phyloP scores from a whole-genome alignment of 2,797 vertebrate genomes.

The Caiman crocodilus region DNA sequence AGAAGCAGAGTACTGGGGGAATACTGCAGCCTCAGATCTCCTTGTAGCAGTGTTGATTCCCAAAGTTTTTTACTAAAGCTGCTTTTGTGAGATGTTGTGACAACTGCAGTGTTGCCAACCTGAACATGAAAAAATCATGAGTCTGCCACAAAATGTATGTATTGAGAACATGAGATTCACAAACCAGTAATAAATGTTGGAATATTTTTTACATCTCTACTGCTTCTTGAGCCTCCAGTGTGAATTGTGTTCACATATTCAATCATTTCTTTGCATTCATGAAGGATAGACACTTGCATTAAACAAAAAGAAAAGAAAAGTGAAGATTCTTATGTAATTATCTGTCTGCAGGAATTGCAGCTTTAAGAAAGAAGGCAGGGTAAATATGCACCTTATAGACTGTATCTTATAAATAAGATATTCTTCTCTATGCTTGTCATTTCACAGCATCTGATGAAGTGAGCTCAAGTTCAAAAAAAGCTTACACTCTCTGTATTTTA shows the following conservation, averaged over 20 bases:
- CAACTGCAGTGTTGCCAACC: fast-evolving
- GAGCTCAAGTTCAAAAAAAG: no score
- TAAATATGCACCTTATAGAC: no score
- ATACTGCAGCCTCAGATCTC: fast-evolving
- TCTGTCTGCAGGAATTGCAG: not conserved
- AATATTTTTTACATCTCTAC: not conserved
- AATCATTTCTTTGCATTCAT: fast-evolving
- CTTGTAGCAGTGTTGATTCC: not conserved
- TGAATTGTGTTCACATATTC: fast-evolving
- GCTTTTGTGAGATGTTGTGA: not conserved
- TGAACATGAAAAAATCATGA: not conserved
- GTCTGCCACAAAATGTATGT: not conserved
- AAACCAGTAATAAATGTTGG: fast-evolving
- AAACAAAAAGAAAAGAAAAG: fast-evolving
- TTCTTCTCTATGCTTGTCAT: no score
- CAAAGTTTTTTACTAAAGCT: not conserved
- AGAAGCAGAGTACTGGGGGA: not conserved
- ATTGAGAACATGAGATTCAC: not conserved
- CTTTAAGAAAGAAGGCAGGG: not conserved
- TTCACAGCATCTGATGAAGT: no score
- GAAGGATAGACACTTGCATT: fast-evolving
- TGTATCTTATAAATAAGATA: no score
- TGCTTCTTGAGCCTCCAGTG: not conserved
- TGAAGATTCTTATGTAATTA: not conserved
- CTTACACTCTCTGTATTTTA: no score